These are phyloP conservation scores for Dromas ardeola DNA, from an alignment of 2,113 vertebrate genomes.

Conservation along the genomic window DNA sequence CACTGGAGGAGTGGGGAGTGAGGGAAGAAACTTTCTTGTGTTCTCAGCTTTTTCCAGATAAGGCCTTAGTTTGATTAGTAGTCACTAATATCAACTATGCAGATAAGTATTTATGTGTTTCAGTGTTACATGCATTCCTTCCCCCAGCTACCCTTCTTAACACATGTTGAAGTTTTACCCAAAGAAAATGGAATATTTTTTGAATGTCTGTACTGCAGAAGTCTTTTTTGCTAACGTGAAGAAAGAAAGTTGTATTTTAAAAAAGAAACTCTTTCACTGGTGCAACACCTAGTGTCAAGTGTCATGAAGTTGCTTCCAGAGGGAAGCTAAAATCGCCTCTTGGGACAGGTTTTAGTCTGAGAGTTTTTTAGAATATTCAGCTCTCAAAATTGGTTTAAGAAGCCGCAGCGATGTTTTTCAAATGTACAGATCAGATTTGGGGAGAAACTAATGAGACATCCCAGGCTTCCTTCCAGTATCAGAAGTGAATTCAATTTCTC, in stretches of 20 bases:
- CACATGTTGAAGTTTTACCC: constrained; percentile 66
- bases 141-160: constrained; percentile 21
- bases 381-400: constrained; percentile 29
- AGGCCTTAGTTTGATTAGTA: constrained; percentile 75
- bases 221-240: constrained; percentile 53
- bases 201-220: constrained; percentile 67
- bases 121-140: constrained; percentile 44
- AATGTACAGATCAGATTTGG: not conserved
- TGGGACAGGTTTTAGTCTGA: constrained; percentile 27
- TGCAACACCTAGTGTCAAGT: not conserved
- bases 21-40: constrained; percentile 13
- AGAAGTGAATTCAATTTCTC: constrained; percentile 16
- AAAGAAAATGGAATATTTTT: constrained; percentile 77
- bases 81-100: constrained; percentile 75
- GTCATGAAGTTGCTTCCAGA: constrained; percentile 28
- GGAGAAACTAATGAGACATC: not conserved
- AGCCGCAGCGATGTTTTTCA: not conserved
- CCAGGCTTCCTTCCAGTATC: not conserved
- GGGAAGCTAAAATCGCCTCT: not conserved
- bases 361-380: constrained; percentile 13
- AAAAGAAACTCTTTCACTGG: constrained; percentile 38
- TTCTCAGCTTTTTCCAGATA: constrained; percentile 64
- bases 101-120: constrained; percentile 60
- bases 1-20: not conserved
- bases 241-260: constrained; percentile 53